Base-by-base conservation (phyloP, 2,888 invertebrate genomes). In the Xanthia togata region DNA sequence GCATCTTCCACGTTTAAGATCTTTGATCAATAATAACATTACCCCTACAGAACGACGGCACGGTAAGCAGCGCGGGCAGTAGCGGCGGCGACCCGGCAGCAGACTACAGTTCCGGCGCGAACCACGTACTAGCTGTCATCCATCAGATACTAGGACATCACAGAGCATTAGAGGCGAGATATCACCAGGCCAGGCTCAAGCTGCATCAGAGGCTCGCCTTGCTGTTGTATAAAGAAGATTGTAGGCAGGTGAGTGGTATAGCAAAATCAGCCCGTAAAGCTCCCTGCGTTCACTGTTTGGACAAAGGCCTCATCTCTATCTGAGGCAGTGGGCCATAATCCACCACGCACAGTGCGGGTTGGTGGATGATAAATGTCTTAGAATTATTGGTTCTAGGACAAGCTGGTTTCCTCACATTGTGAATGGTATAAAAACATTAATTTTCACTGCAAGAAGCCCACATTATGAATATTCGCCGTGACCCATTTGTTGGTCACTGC, bases 71-170 rank as follows among this genome's bases (percentile, higher is more conserved):
- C 38, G 96, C 97, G 12, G 97, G 97, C 79, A 98, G 97, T 83
- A 97, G 97, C 88, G 97, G 97, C 71, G 98, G 98, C 38, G 98
- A 99, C 93, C 98, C 99, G 0, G 99, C 99, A 0, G 98, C 99
- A 0, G 99, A 99, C 96, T 99, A 99, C 94, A 99, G 99, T 82
- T 99, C 98, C 88, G 99, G 99, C 59, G 99, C 99, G 71, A 99
- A 99, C 91, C 99, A 99, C 95, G 99, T 99, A 70, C 97, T 99
- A 83, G 99, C 99, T 70, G 99, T 99, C 68, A 99, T 99, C 85
- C 99, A 99, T 95, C 99, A 99, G 97, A 99, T 99, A 89, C 97
- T 99, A 77, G 99, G 99, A 73, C 99, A 99, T 92, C 99, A 99
- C 93, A 97, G 99, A 73, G 98, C 99, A 12, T 96, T 99, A 60